Percentiles rank a stretch among this genome's conserved stretches.
Evolutionary conservation across 1,140 invertebrate species (phyloP).

Genomic region (Papilio glaucus): DNA sequence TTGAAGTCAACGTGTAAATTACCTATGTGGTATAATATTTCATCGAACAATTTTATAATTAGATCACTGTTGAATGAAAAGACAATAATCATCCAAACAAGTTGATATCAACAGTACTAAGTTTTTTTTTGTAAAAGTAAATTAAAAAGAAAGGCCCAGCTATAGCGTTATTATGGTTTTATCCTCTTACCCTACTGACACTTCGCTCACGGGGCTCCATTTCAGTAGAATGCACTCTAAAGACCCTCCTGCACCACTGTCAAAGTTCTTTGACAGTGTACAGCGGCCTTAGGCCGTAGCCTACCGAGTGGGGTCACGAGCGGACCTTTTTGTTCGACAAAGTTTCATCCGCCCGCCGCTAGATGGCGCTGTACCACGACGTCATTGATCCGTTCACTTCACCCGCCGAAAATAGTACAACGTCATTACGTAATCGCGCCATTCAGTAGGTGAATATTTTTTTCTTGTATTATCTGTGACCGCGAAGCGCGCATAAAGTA

Average conservation of each 20-base stretch:
- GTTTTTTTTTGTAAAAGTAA: not conserved
- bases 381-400: constrained; percentile 56
- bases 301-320: constrained; percentile 27
- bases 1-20: no score
- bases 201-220: not conserved
- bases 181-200: constrained; percentile 19
- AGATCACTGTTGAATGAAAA: not conserved
- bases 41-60: no score
- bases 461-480: constrained; percentile 40
- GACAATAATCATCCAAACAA: not conserved
- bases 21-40: no score
- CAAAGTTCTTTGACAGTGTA: constrained; percentile 33
- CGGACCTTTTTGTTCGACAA: constrained; percentile 1
- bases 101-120: not conserved
- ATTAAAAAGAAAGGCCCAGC: not conserved
- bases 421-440: constrained; percentile 46
- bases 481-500: constrained; percentile 8
- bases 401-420: constrained; percentile 53
- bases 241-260: constrained; percentile 21
- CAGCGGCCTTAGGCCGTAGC: constrained; percentile 29
- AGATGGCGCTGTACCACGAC: constrained; percentile 48
- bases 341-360: constrained; percentile 39
- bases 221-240: constrained; percentile 26
- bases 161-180: constrained; percentile 14
- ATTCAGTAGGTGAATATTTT: constrained; percentile 45